phyloP scores from a whole-genome alignment of 2,888 invertebrate genomes.

The Uloborus plumipes region DNA sequence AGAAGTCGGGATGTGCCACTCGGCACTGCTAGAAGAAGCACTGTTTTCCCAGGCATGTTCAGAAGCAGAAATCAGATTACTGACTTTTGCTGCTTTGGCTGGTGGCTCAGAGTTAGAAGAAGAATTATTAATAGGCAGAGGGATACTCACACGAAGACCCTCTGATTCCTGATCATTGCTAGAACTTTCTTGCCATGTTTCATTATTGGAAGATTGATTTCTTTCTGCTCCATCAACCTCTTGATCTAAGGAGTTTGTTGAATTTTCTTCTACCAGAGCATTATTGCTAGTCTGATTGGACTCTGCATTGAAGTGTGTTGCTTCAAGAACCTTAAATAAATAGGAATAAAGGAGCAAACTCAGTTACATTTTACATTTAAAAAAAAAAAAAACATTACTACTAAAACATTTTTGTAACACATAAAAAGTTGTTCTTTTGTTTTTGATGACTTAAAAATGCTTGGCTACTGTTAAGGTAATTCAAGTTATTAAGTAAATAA shows the following conservation, averaged over 20 bases:
- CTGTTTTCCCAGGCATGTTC: conserved; percentile 40
- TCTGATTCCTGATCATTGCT: conserved; percentile 15
- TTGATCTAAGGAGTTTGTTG: conserved; percentile 24
- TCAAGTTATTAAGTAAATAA: too few species aligned
- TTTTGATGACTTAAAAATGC: too few species aligned
- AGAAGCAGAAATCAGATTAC: conserved; percentile 1
- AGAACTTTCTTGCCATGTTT: conserved; percentile 17
- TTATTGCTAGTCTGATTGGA: conserved; percentile 13
- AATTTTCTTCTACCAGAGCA: conserved; percentile 20
- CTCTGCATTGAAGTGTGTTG: background rate
- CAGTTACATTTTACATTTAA: too few species aligned
- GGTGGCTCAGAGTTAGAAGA: conserved; percentile 38
- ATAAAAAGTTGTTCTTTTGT: too few species aligned
- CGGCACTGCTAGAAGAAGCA: conserved; percentile 40
- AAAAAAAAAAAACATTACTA: too few species aligned
- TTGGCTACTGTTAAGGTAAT: too few species aligned
- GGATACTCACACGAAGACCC: background rate
- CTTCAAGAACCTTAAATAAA: conserved; percentile 22
- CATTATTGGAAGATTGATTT: conserved; percentile 1
- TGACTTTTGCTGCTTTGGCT: conserved; percentile 32
- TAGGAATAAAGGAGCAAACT: too few species aligned
- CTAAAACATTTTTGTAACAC: too few species aligned
- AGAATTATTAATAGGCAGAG: background rate
- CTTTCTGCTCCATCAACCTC: conserved; percentile 14
- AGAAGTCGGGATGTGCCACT: conserved; percentile 54